Conservation (phyloP, 1,140 invertebrate genomes). For the Papilio machaon region DNA sequence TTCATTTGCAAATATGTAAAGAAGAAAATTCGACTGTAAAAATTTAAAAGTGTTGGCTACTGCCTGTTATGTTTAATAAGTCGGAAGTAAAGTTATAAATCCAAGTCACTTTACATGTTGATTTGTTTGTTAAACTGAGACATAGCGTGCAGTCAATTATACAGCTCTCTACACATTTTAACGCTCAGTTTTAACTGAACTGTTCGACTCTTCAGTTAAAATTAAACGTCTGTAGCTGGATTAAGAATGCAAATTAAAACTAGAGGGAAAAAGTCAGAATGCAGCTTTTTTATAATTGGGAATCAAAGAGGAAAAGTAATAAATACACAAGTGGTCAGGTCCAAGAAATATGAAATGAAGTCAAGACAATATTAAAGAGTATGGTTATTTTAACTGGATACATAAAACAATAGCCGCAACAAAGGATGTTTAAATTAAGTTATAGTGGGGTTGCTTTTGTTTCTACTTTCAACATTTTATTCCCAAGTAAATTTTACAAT, state of each 20-base stretch:
- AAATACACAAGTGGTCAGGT: background rate
- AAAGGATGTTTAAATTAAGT: constrained; percentile 14
- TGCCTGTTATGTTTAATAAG: background rate
- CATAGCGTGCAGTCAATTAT: background rate
- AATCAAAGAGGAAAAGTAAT: background rate
- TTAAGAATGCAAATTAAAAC: too few relatives aligned
- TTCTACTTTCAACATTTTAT: background rate
- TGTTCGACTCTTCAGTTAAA: too few relatives aligned
- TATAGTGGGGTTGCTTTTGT: constrained; percentile 17
- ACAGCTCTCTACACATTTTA: too few relatives aligned
- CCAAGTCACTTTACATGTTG: background rate
- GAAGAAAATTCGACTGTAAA: background rate
- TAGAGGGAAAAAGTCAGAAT: background rate
- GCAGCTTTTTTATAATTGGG: background rate
- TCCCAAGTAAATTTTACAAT: background rate
- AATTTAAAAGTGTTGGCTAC: background rate
- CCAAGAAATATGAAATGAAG: background rate
- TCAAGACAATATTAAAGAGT: constrained; percentile 19
- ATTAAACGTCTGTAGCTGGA: too few relatives aligned
- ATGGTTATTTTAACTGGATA: constrained; percentile 1
- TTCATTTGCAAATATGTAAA: too few relatives aligned
- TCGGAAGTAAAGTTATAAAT: background rate
- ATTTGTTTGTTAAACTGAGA: background rate
- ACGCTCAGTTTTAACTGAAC: too few relatives aligned
- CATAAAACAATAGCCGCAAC: background rate